phyloP scores from a whole-genome alignment of 1,140 invertebrate species.

The Drosophila nigrodunni region DNA sequence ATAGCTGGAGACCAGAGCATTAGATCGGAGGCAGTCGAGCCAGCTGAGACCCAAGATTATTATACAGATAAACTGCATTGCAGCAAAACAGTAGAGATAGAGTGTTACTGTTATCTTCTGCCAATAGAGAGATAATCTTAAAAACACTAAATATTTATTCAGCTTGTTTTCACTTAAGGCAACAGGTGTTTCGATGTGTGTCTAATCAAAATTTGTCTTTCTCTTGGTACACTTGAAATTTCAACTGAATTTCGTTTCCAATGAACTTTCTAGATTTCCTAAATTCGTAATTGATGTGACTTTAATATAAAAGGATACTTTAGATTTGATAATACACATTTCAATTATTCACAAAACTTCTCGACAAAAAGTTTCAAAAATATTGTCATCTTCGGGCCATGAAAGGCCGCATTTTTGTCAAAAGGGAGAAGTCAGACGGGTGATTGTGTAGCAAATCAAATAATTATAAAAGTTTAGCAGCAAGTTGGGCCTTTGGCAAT shows the following conservation, averaged over 20 bases:
- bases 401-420: conserved; percentile 11
- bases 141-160: background rate
- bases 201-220: background rate
- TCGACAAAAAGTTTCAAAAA: conserved; percentile 31
- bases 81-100: background rate
- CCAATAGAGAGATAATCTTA: background rate
- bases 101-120: background rate
- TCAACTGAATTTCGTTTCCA: background rate
- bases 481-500: conserved; percentile 46
- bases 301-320: conserved; percentile 9
- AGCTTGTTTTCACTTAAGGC: conserved; percentile 2
- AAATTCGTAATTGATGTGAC: conserved; percentile 9
- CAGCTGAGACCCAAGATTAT: background rate
- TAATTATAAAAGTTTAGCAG: conserved; percentile 74
- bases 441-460: conserved; percentile 69
- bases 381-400: conserved; percentile 25
- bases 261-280: background rate
- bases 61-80: conserved; percentile 6
- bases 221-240: background rate
- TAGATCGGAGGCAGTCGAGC: background rate
- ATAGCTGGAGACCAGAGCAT: background rate
- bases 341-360: background rate
- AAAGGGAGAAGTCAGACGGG: conserved; percentile 9
- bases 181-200: background rate
- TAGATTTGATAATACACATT: conserved; percentile 4